These are phyloP conservation scores for Chascanopsetta lugubris DNA, from an alignment of 2,113 vertebrate genomes.

Conservation along the genomic window DNA sequence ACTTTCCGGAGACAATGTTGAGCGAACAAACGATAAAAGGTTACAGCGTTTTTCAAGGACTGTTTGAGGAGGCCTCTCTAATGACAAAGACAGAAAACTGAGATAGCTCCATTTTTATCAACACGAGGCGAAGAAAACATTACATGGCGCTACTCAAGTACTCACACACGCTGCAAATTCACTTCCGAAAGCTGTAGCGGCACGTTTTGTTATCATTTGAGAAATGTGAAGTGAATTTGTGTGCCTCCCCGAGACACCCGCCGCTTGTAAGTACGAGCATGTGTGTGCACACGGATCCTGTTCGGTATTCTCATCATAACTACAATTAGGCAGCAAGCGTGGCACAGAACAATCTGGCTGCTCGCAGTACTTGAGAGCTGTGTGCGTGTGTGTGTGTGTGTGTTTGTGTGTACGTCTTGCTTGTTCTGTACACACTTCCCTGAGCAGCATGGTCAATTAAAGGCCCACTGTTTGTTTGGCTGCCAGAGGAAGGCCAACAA, in stretches of 20 bases:
- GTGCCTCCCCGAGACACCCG: background rate
- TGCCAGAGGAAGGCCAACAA: slow-evolving; percentile 33
- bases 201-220: background rate
- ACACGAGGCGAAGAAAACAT: too few species aligned
- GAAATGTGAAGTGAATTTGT: slow-evolving; percentile 7
- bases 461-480: slow-evolving; percentile 25
- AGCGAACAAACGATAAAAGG: too few species aligned
- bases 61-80: too few species aligned
- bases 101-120: too few species aligned
- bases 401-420: slow-evolving; percentile 2
- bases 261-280: background rate
- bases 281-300: background rate
- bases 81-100: too few species aligned
- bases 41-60: too few species aligned
- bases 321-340: slow-evolving; percentile 30
- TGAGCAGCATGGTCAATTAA: slow-evolving; percentile 45
- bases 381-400: background rate
- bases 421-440: slow-evolving; percentile 15
- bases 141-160: too few species aligned
- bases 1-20: too few species aligned
- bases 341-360: slow-evolving; percentile 23
- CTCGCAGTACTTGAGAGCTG: slow-evolving; percentile 13
- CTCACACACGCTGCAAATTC: background rate
- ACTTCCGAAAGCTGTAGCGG: background rate
- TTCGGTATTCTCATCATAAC: slow-evolving; percentile 50